Evolutionary conservation across 2,113 vertebrate genomes (phyloP).

Genomic region (Cynocephalus volans): DNA sequence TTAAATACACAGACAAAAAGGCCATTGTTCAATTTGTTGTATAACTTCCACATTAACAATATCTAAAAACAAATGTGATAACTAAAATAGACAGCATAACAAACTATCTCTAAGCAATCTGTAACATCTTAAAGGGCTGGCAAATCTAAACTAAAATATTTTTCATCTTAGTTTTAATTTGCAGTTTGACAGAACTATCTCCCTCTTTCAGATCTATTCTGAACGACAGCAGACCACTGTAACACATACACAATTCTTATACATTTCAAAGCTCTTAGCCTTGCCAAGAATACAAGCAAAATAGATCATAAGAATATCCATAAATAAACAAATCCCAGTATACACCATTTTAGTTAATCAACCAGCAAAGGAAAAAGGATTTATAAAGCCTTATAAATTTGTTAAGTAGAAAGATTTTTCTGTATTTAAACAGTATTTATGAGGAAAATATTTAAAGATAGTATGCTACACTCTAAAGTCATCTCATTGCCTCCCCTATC

Average conservation of each 20-base stretch:
- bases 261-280: neutral
- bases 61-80: constrained; percentile 41
- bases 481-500: neutral
- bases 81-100: constrained; percentile 40
- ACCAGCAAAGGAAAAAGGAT: neutral
- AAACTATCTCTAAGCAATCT: constrained; percentile 33
- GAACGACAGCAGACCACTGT: neutral
- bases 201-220: neutral
- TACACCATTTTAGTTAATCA: neutral
- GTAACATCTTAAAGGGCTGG: neutral
- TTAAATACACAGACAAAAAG: constrained; percentile 48
- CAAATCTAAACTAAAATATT: neutral
- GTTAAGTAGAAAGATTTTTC: neutral
- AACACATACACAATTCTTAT: neutral
- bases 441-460: neutral
- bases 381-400: neutral
- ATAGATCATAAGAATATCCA: neutral
- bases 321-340: constrained; percentile 5
- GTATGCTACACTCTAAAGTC: neutral
- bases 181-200: constrained; percentile 63
- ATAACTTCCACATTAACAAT: constrained; percentile 7
- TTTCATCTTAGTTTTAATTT: constrained; percentile 67
- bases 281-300: constrained; percentile 36
- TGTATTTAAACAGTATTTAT: neutral
- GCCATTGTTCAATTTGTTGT: neutral